Evolutionary conservation across 2,113 vertebrate genomes (phyloP).

Genomic region (Solenodon paradoxus): DNA sequence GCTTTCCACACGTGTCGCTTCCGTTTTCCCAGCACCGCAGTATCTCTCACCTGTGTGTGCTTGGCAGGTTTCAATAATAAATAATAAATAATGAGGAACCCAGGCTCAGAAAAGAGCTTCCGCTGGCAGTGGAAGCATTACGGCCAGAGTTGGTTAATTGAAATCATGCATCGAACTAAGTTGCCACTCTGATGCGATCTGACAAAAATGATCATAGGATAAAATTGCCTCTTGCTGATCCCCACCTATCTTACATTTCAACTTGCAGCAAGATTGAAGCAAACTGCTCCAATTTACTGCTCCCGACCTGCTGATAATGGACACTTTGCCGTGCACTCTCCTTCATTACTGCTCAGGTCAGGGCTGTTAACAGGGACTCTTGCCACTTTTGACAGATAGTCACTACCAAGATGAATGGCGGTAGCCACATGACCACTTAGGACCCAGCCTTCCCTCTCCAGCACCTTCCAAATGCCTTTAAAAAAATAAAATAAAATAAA

Average conservation of each 20-base stretch:
- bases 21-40: conserved; percentile 14
- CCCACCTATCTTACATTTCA: conserved; percentile 90
- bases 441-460: conserved; percentile 84
- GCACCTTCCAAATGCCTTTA: conserved; percentile 87
- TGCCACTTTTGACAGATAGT: conserved; percentile 90
- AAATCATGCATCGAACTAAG: conserved; percentile 86
- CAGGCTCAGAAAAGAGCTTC: conserved; percentile 42
- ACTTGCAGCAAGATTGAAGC: conserved; percentile 90
- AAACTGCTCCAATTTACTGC: conserved; percentile 94
- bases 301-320: conserved; percentile 92
- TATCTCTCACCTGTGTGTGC: conserved; percentile 71
- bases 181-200: conserved; percentile 87
- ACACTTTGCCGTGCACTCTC: conserved; percentile 88
- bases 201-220: conserved; percentile 92
- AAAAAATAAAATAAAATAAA: conserved; percentile 69
- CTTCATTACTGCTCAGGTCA: conserved; percentile 92
- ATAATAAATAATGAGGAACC: conserved; percentile 58
- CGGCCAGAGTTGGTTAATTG: conserved; percentile 83
- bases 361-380: conserved; percentile 90
- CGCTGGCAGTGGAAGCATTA: conserved; percentile 52
- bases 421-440: conserved; percentile 94
- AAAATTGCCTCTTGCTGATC: conserved; percentile 91
- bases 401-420: conserved; percentile 91
- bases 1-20: conserved; percentile 41
- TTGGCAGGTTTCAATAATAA: conserved; percentile 59